Evolutionary conservation across 2,888 invertebrate genomes (phyloP).

Genomic region (Drepanosiphum platanoidis): DNA sequence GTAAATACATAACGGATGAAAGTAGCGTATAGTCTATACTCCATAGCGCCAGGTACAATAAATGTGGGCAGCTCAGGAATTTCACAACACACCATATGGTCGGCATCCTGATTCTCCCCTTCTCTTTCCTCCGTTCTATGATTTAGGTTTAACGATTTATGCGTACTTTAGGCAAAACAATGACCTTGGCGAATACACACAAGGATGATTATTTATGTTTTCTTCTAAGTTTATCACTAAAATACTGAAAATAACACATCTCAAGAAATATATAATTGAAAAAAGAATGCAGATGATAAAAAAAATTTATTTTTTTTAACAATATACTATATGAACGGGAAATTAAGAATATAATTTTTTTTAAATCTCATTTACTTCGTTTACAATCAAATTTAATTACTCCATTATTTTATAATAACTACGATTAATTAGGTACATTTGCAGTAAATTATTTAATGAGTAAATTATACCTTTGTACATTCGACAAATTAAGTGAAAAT

Average conservation of each 20-base stretch:
- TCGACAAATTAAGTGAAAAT: conserved; percentile 22
- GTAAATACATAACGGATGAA: conserved; percentile 50
- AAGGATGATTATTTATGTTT: conserved; percentile 33
- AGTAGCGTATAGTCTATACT: conserved; percentile 39
- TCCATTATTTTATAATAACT: not conserved
- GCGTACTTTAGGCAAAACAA: conserved; percentile 47
- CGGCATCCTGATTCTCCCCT: conserved; percentile 48
- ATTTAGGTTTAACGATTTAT: conserved; percentile 54
- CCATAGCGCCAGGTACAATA: conserved; percentile 57
- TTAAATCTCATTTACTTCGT: not conserved
- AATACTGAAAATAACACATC: not conserved
- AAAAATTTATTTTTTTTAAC: no score
- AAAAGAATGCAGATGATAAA: not conserved
- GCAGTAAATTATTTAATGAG: not conserved
- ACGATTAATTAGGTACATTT: not conserved
- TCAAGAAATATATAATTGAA: not conserved
- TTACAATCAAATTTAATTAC: not conserved
- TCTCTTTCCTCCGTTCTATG: not conserved
- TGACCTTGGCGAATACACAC: conserved; percentile 39
- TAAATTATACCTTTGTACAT: not conserved
- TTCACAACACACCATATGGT: conserved; percentile 62
- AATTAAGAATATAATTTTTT: no score
- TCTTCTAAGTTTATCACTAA: conserved; percentile 8
- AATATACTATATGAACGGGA: not conserved
- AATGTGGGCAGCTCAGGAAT: conserved; percentile 61